Conservation (phyloP, 2,888 invertebrate species). For the Odontocolon sp. region DNA sequence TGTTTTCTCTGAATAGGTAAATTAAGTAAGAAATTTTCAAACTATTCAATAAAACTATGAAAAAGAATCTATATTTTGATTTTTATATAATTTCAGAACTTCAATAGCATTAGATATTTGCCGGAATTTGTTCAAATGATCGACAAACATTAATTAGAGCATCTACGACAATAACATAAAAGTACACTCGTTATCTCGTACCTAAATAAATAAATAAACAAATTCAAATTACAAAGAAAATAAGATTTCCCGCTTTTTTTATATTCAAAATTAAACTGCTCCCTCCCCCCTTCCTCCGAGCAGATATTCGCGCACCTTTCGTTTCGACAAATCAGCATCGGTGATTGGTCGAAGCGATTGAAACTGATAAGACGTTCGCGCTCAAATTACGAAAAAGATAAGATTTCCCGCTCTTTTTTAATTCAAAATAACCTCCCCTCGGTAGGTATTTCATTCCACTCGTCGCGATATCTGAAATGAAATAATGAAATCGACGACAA, state of each 20-base stretch:
- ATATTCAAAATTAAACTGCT: neutral
- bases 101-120: slow-evolving; percentile 37
- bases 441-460: too few relatives aligned
- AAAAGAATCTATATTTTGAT: neutral
- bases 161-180: neutral
- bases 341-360: neutral
- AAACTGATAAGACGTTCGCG: neutral
- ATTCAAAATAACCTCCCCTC: neutral
- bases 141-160: neutral
- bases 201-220: neutral
- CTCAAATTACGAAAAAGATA: too few relatives aligned
- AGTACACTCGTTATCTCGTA: neutral
- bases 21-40: neutral
- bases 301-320: neutral
- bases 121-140: slow-evolving; percentile 7
- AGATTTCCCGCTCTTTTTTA: neutral
- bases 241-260: neutral
- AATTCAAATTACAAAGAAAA: too few relatives aligned
- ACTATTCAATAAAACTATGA: neutral
- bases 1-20: slow-evolving; percentile 75
- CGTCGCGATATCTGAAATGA: too few relatives aligned
- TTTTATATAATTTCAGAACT: slow-evolving; percentile 40
- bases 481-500: too few relatives aligned
- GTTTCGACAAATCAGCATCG: neutral
- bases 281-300: neutral